These are phyloP conservation scores for Leptogaster cylindrica DNA, from an alignment of 2,888 invertebrate genomes.

Conservation along the genomic window DNA sequence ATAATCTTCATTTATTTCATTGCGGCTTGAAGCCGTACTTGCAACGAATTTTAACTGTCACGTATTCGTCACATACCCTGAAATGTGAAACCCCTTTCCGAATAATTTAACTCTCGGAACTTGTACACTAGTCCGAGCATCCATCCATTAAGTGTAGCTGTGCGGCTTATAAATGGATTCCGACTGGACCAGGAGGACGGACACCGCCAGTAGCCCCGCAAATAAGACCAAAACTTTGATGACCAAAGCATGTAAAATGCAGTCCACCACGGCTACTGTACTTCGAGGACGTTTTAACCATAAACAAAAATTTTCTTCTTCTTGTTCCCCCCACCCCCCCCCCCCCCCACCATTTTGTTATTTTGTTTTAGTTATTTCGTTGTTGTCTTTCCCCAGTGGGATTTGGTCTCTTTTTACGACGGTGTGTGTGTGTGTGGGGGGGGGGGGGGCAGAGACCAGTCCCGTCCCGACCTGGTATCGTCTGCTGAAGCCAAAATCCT, in stretches of 20 bases:
- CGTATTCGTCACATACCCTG: constrained; percentile 29
- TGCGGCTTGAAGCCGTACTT: not conserved
- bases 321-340: no score
- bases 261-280: constrained; percentile 36
- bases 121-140: constrained; percentile 19
- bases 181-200: constrained; percentile 29
- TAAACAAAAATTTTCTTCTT: constrained; percentile 38
- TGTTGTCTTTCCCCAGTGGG: constrained; percentile 21
- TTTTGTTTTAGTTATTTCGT: not conserved
- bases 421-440: not conserved
- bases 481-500: constrained; percentile 6
- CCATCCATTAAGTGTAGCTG: constrained; percentile 35
- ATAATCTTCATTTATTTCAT: not conserved
- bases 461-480: not conserved
- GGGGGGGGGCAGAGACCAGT: not conserved
- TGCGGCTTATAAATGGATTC: constrained; percentile 40
- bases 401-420: constrained; percentile 18
- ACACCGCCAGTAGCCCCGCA: constrained; percentile 28
- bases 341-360: no score
- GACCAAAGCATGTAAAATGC: constrained; percentile 39
- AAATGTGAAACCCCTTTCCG: constrained; percentile 22
- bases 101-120: constrained; percentile 33
- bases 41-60: constrained; percentile 29
- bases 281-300: constrained; percentile 39
- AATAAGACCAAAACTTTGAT: constrained; percentile 37